phyloP scores from a whole-genome alignment of 2,797 vertebrate genomes.

The Rhincodon typus region DNA sequence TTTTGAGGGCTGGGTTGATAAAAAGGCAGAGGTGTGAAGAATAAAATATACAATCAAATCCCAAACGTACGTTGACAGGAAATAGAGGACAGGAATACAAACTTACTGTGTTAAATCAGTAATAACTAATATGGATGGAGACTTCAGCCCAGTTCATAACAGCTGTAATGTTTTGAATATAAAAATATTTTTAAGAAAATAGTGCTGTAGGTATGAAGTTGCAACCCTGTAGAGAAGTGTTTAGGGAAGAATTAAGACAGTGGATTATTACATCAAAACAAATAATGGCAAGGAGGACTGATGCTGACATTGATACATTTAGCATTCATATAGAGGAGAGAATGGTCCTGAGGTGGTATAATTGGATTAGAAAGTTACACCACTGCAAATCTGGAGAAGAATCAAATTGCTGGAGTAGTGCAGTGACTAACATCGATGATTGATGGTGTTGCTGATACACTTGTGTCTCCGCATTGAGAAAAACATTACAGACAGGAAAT shows the following conservation, averaged over 20 bases:
- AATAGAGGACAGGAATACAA: neutral
- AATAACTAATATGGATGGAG: neutral
- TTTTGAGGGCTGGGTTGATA: neutral
- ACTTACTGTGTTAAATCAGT: neutral
- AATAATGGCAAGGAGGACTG: neutral
- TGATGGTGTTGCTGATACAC: neutral
- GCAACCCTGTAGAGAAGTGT: neutral
- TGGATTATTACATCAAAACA: neutral
- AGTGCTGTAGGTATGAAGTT: neutral
- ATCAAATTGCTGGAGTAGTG: neutral
- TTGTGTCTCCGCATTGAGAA: neutral
- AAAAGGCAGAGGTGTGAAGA: neutral
- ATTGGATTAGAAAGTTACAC: slow-evolving; percentile 10
- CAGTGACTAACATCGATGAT: neutral
- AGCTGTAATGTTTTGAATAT: neutral
- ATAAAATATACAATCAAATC: neutral
- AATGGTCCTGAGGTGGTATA: neutral
- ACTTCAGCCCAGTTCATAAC: neutral
- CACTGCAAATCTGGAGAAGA: neutral
- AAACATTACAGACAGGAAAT: neutral
- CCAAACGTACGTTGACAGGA: neutral
- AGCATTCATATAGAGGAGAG: neutral
- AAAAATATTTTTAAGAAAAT: too few relatives aligned
- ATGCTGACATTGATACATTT: slow-evolving; percentile 24
- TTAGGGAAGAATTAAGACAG: neutral